These are phyloP conservation scores for Megathymus violae DNA, from an alignment of 1,140 invertebrate species.

Conservation along the genomic window DNA sequence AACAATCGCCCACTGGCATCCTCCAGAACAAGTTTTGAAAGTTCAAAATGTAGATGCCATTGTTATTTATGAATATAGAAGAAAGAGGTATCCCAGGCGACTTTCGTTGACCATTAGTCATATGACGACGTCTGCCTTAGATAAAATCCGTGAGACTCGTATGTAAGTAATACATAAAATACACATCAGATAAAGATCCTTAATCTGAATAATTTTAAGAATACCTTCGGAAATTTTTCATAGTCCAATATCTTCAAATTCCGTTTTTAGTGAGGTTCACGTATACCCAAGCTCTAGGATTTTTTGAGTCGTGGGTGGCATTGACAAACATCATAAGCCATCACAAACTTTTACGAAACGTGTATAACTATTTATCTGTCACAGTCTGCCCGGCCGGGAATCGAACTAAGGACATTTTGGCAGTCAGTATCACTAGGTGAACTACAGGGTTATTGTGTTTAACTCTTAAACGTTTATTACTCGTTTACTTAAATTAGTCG, in stretches of 20 bases:
- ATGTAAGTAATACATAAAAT: constrained; percentile 35
- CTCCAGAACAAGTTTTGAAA: constrained; percentile 61
- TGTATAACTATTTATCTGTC: no score
- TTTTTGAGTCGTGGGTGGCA: no score
- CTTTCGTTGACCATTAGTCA: constrained; percentile 75
- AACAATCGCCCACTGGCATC: constrained; percentile 41
- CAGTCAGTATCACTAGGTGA: no score
- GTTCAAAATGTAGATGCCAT: constrained; percentile 56
- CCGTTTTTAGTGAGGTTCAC: no score
- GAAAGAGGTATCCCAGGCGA: constrained; percentile 66
- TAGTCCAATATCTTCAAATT: no score
- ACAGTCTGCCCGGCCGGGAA: no score
- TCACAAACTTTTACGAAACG: neutral
- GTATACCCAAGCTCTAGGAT: no score
- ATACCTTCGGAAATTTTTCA: neutral
- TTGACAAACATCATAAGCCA: no score
- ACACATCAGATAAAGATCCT: constrained; percentile 51
- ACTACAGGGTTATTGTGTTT: no score
- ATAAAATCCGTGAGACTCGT: constrained; percentile 64
- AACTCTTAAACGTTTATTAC: no score
- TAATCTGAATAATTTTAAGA: constrained; percentile 36
- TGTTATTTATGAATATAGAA: constrained; percentile 70
- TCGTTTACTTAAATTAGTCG: no score
- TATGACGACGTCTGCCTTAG: constrained; percentile 62
- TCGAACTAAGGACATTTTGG: no score